These are phyloP conservation scores for Zaprionus lachaisei DNA, from an alignment of 1,140 invertebrate species.

Conservation along the genomic window DNA sequence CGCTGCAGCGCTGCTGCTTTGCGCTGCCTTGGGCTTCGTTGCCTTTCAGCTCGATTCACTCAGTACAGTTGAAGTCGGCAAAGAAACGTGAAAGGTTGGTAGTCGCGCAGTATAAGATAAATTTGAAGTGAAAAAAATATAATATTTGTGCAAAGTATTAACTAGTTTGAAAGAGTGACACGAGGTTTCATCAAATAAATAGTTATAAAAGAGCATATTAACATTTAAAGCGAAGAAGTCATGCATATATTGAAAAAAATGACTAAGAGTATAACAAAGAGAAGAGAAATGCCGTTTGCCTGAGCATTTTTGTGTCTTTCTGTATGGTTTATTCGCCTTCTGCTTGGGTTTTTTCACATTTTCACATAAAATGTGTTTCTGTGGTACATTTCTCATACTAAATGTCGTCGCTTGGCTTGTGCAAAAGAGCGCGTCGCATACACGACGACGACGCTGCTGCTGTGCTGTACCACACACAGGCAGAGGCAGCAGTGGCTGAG, in stretches of 20 bases:
- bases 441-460: conserved; percentile 29
- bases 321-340: conserved; percentile 20
- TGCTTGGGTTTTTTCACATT: conserved; percentile 51
- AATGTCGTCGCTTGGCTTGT: conserved; percentile 42
- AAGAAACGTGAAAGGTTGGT: conserved; percentile 69
- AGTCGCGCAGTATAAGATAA: conserved; percentile 4
- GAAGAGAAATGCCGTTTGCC: background rate
- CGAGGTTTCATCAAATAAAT: conserved; percentile 6
- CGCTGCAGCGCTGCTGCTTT: conserved; percentile 35
- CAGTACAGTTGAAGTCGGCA: conserved; percentile 68
- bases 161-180: conserved; percentile 28
- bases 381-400: conserved; percentile 49
- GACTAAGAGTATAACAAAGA: background rate
- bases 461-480: conserved; percentile 44
- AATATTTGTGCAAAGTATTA: conserved; percentile 30
- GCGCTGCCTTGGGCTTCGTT: conserved; percentile 42
- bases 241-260: background rate
- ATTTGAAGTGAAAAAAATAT: conserved; percentile 9
- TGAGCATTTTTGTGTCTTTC: conserved; percentile 5
- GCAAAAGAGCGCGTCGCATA: conserved; percentile 54
- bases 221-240: background rate
- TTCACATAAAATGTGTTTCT: conserved; percentile 27
- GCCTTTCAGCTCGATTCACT: conserved; percentile 47
- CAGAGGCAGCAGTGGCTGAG: background rate
- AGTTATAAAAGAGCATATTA: background rate